Evolutionary conservation across 2,113 vertebrate genomes (phyloP).

Genomic region (Ceyx cyanopectus): DNA sequence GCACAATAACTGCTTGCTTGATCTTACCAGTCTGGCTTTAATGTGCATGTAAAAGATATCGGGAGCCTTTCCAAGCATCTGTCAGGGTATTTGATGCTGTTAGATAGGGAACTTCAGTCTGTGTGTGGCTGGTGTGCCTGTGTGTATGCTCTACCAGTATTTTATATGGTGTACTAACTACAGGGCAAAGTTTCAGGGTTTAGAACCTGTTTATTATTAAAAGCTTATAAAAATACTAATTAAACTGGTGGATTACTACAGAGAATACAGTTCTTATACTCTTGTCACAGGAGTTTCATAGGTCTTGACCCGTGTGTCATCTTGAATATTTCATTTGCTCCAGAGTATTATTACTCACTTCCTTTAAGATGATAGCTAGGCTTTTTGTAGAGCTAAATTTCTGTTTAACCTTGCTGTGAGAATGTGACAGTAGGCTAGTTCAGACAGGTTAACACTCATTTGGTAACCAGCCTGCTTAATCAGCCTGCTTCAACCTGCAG

Average conservation of each 20-base stretch:
- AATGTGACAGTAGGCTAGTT: conserved; percentile 81
- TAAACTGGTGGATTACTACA: conserved; percentile 24
- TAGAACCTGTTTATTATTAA: conserved; percentile 60
- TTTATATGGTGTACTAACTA: background rate
- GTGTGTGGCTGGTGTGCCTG: background rate
- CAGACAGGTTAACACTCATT: conserved; percentile 78
- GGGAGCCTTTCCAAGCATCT: conserved; percentile 50
- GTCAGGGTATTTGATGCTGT: conserved; percentile 28
- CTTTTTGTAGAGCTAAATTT: conserved; percentile 76
- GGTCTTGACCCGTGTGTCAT: conserved; percentile 69
- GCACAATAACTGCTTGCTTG: conserved; percentile 44
- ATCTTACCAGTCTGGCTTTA: conserved; percentile 41
- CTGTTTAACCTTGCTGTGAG: conserved; percentile 81
- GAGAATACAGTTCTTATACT: conserved; percentile 55
- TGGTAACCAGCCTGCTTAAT: conserved; percentile 80
- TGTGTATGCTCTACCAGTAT: background rate
- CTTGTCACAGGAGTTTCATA: conserved; percentile 63
- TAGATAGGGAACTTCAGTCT: background rate
- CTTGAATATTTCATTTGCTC: conserved; percentile 73
- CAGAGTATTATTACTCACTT: conserved; percentile 75
- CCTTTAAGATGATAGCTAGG: conserved; percentile 62
- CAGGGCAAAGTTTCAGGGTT: conserved; percentile 35
- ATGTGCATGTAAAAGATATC: conserved; percentile 12
- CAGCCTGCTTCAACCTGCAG: conserved; percentile 81
- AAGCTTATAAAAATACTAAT: conserved; percentile 37